Evolutionary conservation across 2,888 invertebrate species (phyloP).

Genomic region (Leucoptera coffeella): DNA sequence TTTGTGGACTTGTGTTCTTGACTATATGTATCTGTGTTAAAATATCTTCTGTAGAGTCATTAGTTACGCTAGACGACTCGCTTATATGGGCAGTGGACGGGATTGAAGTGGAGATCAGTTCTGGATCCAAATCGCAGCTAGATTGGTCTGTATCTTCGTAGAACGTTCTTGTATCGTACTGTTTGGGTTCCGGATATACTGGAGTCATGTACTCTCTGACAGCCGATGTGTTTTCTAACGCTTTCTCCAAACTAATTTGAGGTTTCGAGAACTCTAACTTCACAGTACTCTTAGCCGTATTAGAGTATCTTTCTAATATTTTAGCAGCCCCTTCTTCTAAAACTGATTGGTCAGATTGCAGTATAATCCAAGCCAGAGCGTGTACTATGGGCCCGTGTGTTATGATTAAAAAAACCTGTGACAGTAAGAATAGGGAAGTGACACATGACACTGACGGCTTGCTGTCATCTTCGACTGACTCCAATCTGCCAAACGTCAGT

Average conservation of each 20-base stretch:
- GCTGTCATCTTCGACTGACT: slow-evolving; percentile 42
- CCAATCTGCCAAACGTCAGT: slow-evolving; percentile 21
- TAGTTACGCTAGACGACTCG: slow-evolving; percentile 37
- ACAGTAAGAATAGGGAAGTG: slow-evolving; percentile 83
- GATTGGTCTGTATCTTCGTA: slow-evolving; percentile 30
- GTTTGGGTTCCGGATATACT: slow-evolving; percentile 27
- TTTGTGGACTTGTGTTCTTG: slow-evolving; percentile 13
- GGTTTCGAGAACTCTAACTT: slow-evolving; percentile 65
- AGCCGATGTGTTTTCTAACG: slow-evolving; percentile 49
- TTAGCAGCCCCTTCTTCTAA: slow-evolving; percentile 64
- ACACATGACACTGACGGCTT: slow-evolving; percentile 81
- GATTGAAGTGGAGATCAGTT: slow-evolving; percentile 37
- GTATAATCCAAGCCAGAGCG: slow-evolving; percentile 82
- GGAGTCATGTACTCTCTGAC: slow-evolving; percentile 42
- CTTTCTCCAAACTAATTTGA: slow-evolving; percentile 69
- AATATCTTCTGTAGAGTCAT: slow-evolving; percentile 44
- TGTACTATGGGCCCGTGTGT: slow-evolving; percentile 87
- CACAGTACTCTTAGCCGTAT: slow-evolving; percentile 46
- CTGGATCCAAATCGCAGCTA: slow-evolving; percentile 45
- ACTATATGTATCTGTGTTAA: slow-evolving; percentile 27
- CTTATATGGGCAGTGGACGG: slow-evolving; percentile 49
- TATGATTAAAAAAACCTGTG: slow-evolving; percentile 92
- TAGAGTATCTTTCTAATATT: slow-evolving; percentile 60
- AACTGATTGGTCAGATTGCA: slow-evolving; percentile 73
- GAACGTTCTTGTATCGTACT: slow-evolving; percentile 25